Conservation (phyloP, 2,113 vertebrate genomes). For the Columba livia region DNA sequence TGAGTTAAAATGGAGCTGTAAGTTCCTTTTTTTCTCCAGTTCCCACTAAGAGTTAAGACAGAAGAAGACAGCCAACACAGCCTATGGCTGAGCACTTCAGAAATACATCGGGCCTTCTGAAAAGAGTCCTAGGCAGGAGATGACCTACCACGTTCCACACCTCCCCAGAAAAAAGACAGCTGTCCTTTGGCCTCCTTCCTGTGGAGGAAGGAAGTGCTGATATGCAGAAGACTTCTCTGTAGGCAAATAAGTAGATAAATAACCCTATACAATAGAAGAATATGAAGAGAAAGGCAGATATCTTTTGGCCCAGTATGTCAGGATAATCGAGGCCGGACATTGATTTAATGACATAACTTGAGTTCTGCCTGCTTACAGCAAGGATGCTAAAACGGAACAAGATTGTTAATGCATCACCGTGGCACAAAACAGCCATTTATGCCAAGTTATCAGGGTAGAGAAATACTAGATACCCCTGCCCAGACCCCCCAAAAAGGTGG, state of each 20-base stretch:
- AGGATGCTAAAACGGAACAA: neutral
- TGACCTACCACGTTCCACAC: neutral
- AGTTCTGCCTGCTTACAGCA: neutral
- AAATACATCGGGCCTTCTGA: neutral
- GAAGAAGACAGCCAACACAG: neutral
- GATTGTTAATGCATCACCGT: neutral
- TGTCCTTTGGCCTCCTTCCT: neutral
- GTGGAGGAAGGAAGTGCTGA: neutral
- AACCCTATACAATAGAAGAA: neutral
- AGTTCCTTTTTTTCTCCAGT: neutral
- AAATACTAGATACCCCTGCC: neutral
- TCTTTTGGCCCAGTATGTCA: neutral
- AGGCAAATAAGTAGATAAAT: neutral
- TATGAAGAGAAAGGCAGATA: neutral
- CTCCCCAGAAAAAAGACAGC: neutral
- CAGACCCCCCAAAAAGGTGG: neutral
- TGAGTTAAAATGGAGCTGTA: neutral
- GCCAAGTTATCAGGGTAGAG: neutral
- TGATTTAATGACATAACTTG: neutral
- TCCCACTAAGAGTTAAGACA: neutral
- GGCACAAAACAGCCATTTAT: neutral
- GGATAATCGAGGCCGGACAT: neutral
- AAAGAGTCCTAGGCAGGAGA: neutral
- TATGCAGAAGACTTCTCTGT: neutral
- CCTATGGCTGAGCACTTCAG: neutral